A percentile compares a stretch with the other conserved stretches of the same genome.
These are phyloP conservation scores for Lepidurus packardi DNA, from an alignment of 1,140 invertebrate genomes.

Conservation along the genomic window DNA sequence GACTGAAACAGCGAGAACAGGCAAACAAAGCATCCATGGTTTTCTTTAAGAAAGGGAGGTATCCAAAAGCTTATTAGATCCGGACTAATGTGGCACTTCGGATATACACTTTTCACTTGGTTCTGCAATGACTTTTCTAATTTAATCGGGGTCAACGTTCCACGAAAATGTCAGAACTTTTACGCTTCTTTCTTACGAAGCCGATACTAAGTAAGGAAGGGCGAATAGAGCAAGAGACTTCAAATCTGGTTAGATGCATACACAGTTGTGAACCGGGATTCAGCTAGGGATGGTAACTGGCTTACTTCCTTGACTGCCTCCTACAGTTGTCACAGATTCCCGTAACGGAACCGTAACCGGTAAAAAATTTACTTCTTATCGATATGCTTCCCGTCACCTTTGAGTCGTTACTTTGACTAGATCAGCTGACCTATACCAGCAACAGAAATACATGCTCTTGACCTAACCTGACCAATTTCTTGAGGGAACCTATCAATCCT, in stretches of 20 bases:
- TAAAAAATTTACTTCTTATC: too few species aligned
- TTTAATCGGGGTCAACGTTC: neutral
- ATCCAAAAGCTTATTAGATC: neutral
- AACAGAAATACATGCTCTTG: too few species aligned
- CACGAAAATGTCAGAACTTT: neutral
- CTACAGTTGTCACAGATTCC: too few species aligned
- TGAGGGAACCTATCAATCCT: too few species aligned
- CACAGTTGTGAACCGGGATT: neutral
- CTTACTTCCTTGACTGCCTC: too few species aligned
- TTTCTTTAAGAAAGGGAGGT: neutral
- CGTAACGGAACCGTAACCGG: too few species aligned
- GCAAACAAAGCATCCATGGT: conserved; percentile 65
- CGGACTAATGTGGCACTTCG: neutral
- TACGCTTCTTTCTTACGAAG: conserved; percentile 9
- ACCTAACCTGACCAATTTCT: too few species aligned
- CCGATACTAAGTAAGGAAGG: neutral
- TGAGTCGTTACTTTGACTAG: too few species aligned
- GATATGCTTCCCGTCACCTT: too few species aligned
- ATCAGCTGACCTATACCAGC: too few species aligned
- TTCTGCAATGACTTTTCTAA: neutral
- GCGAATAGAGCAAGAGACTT: neutral
- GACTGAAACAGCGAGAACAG: conserved; percentile 88
- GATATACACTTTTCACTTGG: conserved; percentile 11
- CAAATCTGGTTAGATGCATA: neutral
- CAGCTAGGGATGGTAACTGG: too few species aligned